Conservation (phyloP, 2,113 vertebrate genomes). For the Cyanoliseus patagonus region DNA sequence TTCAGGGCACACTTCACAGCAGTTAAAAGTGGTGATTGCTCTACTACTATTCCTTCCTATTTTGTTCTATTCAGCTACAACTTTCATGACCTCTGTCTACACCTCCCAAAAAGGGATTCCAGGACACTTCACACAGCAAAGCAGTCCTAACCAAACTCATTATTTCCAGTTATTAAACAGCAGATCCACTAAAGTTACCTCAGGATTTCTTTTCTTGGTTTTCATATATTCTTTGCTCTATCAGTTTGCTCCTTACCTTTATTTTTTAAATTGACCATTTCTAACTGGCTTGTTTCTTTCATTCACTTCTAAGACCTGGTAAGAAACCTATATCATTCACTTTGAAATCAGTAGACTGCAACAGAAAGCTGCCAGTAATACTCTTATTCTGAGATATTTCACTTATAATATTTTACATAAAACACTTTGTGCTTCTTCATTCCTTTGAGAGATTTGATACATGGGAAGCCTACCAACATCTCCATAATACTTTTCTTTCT, state of each 20-base stretch:
- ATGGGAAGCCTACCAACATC: neutral
- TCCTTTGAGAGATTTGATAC: neutral
- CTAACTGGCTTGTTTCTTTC: neutral
- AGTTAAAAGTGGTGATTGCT: conserved; percentile 56
- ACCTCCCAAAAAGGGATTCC: conserved; percentile 69
- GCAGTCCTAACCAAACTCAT: neutral
- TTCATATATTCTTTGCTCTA: neutral
- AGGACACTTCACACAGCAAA: conserved; percentile 57
- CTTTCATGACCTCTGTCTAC: conserved; percentile 74
- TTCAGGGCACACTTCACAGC: conserved; percentile 68
- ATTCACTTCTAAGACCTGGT: neutral
- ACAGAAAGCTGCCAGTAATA: neutral
- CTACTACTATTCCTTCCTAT: conserved; percentile 40
- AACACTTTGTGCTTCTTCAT: neutral
- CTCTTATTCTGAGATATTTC: neutral
- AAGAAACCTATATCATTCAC: neutral
- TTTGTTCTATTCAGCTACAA: conserved; percentile 53
- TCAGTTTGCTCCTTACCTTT: neutral
- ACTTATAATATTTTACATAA: neutral
- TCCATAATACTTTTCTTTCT: neutral
- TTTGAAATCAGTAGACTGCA: neutral
- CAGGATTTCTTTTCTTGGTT: neutral
- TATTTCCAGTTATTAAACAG: neutral
- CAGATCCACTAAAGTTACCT: neutral
- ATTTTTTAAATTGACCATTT: neutral